Percentiles rank a stretch among this genome's conserved stretches.
Evolutionary conservation across 2,797 vertebrate genomes (phyloP).

Genomic region (Brotula barbata): DNA sequence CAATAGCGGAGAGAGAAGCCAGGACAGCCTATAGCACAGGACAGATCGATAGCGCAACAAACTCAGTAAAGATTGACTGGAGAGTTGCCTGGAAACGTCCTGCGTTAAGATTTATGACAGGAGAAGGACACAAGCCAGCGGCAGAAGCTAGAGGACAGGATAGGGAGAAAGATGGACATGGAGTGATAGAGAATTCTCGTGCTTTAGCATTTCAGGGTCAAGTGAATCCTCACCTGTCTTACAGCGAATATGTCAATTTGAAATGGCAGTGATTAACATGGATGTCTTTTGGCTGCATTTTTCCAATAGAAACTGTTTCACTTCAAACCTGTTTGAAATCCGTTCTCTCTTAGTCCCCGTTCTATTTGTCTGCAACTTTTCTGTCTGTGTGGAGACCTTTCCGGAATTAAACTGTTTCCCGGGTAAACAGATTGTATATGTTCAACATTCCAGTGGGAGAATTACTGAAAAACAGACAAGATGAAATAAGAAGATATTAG

Average conservation of each 20-base stretch:
- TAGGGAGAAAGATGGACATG: constrained; percentile 1
- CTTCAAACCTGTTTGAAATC: constrained; percentile 12
- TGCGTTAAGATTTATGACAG: constrained; percentile 63
- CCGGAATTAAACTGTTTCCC: constrained; percentile 8
- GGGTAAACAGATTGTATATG: constrained; percentile 13
- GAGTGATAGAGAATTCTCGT: constrained; percentile 24
- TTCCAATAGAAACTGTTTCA: neutral
- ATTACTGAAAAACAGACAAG: constrained; percentile 50
- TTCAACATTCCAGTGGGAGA: constrained; percentile 45
- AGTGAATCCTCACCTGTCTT: constrained; percentile 10
- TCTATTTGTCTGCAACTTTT: constrained; percentile 14
- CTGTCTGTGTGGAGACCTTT: constrained; percentile 7
- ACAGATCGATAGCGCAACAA: constrained; percentile 72
- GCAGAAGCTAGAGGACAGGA: constrained; percentile 40
- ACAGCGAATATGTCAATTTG: neutral
- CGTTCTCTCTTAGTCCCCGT: neutral
- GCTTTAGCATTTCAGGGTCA: constrained; percentile 22
- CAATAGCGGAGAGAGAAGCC: constrained; percentile 61
- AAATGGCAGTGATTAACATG: constrained; percentile 14
- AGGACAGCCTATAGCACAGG: constrained; percentile 70
- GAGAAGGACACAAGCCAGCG: constrained; percentile 36
- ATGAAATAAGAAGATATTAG: constrained; percentile 62
- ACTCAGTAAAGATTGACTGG: constrained; percentile 76
- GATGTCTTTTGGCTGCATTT: neutral
- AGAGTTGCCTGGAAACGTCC: constrained; percentile 68